Percentiles rank a stretch among this genome's conserved stretches.
phyloP scores from a whole-genome alignment of 2,113 vertebrate genomes.

The Boleophthalmus pectinirostris region DNA sequence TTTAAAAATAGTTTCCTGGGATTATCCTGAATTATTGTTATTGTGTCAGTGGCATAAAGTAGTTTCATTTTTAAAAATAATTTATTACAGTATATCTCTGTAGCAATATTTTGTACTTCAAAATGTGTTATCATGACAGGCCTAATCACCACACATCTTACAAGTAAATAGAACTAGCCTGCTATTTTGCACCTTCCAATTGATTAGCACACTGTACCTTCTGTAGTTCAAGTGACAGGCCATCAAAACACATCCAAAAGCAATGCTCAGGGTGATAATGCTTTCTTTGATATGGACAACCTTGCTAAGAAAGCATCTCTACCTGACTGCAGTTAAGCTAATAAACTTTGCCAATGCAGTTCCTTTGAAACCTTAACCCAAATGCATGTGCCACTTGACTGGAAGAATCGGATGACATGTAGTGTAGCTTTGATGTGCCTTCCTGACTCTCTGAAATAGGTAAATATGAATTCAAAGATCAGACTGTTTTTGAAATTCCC shows the following conservation, averaged over 20 bases:
- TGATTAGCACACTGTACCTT: not conserved
- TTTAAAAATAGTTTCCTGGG: too few species aligned
- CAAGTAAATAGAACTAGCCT: not conserved
- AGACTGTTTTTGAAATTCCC: conserved; percentile 63
- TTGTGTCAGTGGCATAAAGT: too few species aligned
- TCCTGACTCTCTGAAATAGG: conserved; percentile 77
- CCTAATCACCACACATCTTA: not conserved
- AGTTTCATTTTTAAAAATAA: too few species aligned
- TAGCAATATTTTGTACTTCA: too few species aligned
- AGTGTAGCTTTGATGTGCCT: conserved; percentile 82
- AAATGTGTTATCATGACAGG: too few species aligned
- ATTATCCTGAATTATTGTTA: too few species aligned
- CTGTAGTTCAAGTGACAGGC: not conserved
- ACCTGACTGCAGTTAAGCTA: not conserved
- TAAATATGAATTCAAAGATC: conserved; percentile 80
- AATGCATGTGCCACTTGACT: conserved; percentile 56
- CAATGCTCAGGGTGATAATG: not conserved
- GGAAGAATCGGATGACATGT: conserved; percentile 79
- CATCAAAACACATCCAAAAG: not conserved
- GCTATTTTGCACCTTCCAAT: not conserved
- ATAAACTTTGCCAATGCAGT: conserved; percentile 27
- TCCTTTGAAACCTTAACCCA: conserved; percentile 56
- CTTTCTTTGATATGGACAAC: not conserved
- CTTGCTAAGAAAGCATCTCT: not conserved
- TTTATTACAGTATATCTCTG: too few species aligned